Percentiles rank a stretch among this genome's conserved stretches.
These are phyloP conservation scores for Pseudopodoces humilis DNA, from an alignment of 2,113 vertebrate genomes.

Conservation along the genomic window DNA sequence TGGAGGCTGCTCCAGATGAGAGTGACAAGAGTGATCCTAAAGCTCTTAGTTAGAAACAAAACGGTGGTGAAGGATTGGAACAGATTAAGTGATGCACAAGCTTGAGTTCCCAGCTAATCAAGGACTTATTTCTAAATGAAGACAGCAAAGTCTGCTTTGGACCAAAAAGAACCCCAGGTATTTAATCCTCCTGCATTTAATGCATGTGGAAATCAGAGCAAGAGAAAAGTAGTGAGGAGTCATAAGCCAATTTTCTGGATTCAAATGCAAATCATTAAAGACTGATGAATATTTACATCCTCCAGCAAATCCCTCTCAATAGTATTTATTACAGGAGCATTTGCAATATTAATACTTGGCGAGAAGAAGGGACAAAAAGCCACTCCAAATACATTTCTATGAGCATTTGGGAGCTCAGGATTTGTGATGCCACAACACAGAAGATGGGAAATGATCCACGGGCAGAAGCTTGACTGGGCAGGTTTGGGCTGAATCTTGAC, in stretches of 20 bases:
- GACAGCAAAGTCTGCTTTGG: constrained; percentile 18
- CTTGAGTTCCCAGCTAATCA: constrained; percentile 28
- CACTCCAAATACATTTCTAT: neutral
- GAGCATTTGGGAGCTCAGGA: neutral
- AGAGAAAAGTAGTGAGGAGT: constrained; percentile 43
- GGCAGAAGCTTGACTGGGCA: neutral
- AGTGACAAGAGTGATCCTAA: neutral
- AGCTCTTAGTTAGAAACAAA: neutral
- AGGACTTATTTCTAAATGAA: constrained; percentile 26
- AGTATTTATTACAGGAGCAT: constrained; percentile 25
- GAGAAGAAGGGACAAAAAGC: neutral
- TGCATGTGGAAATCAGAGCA: constrained; percentile 6
- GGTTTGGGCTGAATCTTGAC: neutral
- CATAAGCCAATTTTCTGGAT: constrained; percentile 62
- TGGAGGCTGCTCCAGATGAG: neutral
- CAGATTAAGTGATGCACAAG: constrained; percentile 4
- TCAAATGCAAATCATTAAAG: constrained; percentile 61
- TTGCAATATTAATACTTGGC: neutral
- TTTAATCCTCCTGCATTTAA: constrained; percentile 33
- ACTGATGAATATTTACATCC: constrained; percentile 60
- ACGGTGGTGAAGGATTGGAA: neutral
- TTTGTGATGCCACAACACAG: neutral
- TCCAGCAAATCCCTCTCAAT: neutral
- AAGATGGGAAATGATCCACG: neutral
- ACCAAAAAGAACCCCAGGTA: constrained; percentile 25